phyloP scores from a whole-genome alignment of 2,888 invertebrate genomes.

The Escarpia spicata region DNA sequence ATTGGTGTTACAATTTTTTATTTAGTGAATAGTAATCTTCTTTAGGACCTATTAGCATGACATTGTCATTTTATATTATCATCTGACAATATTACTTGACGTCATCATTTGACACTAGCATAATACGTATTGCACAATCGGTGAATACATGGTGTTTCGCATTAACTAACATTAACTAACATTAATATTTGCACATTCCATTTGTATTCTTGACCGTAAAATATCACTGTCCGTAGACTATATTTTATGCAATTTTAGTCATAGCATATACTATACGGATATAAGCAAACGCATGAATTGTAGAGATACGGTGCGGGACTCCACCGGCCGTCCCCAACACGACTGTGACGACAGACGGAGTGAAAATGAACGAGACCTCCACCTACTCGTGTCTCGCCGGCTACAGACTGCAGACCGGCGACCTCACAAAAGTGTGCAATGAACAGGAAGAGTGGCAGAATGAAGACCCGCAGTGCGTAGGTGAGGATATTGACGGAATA shows the following conservation, averaged over 20 bases:
- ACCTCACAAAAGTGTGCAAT: not conserved
- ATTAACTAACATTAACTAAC: not conserved
- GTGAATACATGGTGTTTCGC: no score
- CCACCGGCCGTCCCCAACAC: not conserved
- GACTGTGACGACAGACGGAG: not conserved
- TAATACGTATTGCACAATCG: no score
- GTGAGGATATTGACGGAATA: not conserved
- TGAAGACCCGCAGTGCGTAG: not conserved
- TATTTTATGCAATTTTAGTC: not conserved
- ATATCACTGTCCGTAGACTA: not conserved
- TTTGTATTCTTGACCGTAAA: not conserved
- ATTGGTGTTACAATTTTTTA: no score
- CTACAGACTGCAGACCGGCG: not conserved
- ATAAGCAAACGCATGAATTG: not conserved
- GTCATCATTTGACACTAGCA: no score
- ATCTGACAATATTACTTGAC: no score
- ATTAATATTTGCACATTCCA: not conserved
- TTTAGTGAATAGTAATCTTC: no score
- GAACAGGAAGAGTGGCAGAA: not conserved
- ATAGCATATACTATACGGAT: not conserved
- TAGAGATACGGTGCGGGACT: not conserved
- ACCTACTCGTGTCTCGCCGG: constrained; percentile 6
- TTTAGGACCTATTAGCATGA: no score
- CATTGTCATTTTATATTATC: no score
- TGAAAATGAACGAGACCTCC: not conserved